Conservation (phyloP, 2,797 vertebrate species). For the Chaunax sp. region DNA sequence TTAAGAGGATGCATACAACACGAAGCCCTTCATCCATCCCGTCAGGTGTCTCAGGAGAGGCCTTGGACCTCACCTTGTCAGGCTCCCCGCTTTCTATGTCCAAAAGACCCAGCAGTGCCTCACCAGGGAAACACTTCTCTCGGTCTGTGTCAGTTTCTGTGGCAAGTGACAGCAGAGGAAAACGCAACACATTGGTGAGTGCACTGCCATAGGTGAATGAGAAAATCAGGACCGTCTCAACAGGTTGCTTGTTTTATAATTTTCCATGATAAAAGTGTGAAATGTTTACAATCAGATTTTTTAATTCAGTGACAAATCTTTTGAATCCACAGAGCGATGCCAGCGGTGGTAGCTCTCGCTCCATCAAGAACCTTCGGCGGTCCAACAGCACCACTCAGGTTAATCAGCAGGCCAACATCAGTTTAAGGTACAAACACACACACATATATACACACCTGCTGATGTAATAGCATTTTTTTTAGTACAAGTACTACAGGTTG, state of each 20-base stretch:
- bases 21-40: slow-evolving; percentile 80
- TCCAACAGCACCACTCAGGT: slow-evolving; percentile 94
- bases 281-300: not conserved
- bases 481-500: not conserved
- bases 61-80: slow-evolving; percentile 84
- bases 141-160: slow-evolving; percentile 88
- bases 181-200: slow-evolving; percentile 88
- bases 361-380: slow-evolving; percentile 93
- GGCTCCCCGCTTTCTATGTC: slow-evolving; percentile 85
- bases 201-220: not conserved
- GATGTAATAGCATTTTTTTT: not conserved
- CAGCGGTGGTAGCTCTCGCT: slow-evolving; percentile 75
- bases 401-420: slow-evolving; percentile 82
- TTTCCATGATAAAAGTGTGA: not conserved
- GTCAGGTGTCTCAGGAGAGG: slow-evolving; percentile 52
- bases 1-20: slow-evolving; percentile 87
- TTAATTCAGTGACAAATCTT: not conserved
- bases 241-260: not conserved
- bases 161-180: slow-evolving; percentile 81
- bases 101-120: slow-evolving; percentile 87
- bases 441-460: not conserved
- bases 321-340: slow-evolving; percentile 81
- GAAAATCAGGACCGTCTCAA: not conserved
- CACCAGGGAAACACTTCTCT: slow-evolving; percentile 80
- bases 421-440: slow-evolving; percentile 78